Evolutionary conservation across 2,113 vertebrate genomes (phyloP).

Genomic region (human): GRCh38 chr5:169580501-169581000

Average conservation of each 20-base stretch:
- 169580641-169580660: background rate
- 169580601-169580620: background rate
- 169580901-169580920: background rate
- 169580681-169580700: background rate
- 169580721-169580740: background rate
- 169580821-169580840: background rate
- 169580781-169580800: background rate
- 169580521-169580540: background rate
- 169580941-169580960: background rate
- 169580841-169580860: background rate
- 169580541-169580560: background rate
- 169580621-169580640: background rate
- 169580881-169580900: background rate
- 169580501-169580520: background rate
- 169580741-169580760: background rate
- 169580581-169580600: background rate
- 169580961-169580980: background rate
- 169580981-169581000: background rate
- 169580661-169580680: background rate
- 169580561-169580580: background rate
- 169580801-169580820: background rate
- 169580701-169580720: background rate
- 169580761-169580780: background rate
- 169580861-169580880: background rate
- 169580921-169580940: background rate